Conservation (phyloP, 2,113 vertebrate genomes). For the Edolisoma coerulescens region DNA sequence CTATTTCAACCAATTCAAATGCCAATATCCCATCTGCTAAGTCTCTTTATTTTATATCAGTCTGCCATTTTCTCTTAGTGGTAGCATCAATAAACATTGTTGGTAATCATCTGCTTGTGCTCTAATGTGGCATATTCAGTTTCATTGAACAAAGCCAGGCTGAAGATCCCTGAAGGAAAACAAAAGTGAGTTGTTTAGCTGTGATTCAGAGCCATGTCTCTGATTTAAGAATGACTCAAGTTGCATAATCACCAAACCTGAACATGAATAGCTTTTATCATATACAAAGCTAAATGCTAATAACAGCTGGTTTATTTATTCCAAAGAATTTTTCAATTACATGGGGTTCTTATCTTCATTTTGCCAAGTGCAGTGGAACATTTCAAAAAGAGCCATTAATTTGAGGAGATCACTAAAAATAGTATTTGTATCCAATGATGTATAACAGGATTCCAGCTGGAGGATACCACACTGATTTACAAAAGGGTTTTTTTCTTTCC, state of each 20-base stretch:
- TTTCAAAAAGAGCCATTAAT: neutral
- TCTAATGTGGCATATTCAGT: slow-evolving; percentile 68
- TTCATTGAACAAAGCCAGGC: slow-evolving; percentile 70
- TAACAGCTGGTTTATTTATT: slow-evolving; percentile 8
- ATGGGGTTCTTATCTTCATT: neutral
- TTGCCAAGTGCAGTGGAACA: neutral
- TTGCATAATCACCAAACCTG: slow-evolving; percentile 23
- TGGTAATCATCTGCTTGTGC: slow-evolving; percentile 76
- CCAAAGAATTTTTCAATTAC: neutral
- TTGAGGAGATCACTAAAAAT: neutral
- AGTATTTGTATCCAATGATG: neutral
- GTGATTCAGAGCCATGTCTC: slow-evolving; percentile 22
- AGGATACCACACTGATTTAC: neutral
- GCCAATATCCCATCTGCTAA: slow-evolving; percentile 80
- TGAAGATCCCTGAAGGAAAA: slow-evolving; percentile 34
- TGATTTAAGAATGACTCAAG: slow-evolving; percentile 35
- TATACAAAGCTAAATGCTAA: slow-evolving; percentile 10
- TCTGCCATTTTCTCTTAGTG: slow-evolving; percentile 80
- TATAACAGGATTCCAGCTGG: neutral
- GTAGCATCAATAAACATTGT: slow-evolving; percentile 81
- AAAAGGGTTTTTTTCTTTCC: neutral
- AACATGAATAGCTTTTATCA: neutral
- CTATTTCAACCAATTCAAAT: slow-evolving; percentile 79
- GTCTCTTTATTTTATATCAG: slow-evolving; percentile 81
- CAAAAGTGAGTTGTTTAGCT: slow-evolving; percentile 17